Base-by-base conservation (phyloP, 2,797 vertebrate genomes). In the Acrossocheilus wenchowensis region DNA sequence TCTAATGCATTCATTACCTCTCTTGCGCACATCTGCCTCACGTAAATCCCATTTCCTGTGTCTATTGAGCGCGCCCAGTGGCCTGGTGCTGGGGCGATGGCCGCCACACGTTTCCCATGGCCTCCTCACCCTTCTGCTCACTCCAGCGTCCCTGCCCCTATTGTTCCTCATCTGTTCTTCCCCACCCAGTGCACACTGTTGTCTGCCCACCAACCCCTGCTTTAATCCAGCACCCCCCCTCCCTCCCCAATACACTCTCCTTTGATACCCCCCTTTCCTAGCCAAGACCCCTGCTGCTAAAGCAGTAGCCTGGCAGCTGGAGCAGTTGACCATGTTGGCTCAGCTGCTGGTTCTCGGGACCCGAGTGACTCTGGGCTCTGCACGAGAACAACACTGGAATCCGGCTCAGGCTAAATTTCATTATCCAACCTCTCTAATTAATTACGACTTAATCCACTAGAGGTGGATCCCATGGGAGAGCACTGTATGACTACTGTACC, bases 81-180 rank as follows among this genome's bases (percentile, higher is more conserved):
- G 94, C 92, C 95, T 93, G 94, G 94, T 92, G 93, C 91, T 93
- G 91, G 91, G 91, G 92, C 91, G 92, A 93, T 92, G 92, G 92
- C 90, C 30, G 92, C 91, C 95, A 94, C 95, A 95, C 94, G 94
- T 95, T 96, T 96, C 95, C 94, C 95, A 95, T 95, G 94, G 93
- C 94, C 94, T 95, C 93, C 92, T 95, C 94, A 95, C 93, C 95
- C 93, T 95, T 94, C 86, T 19, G 90, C 92, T 88, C 92, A 90
- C 82, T 90, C 89, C 72, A 85, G 89, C 80, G 81, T 88, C 92
- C 92, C 94, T 87, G 85, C 90, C 93, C 92, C 91, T 92, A 95
- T 95, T 95, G 95, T 95, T 93, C 92, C 92, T 95, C 94, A 94
- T 95, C 94, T 95, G 94, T 94, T 94, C 94, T 92, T 92, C 93